A percentile compares a stretch with the other conserved stretches of the same genome.
Evolutionary conservation across 2,888 invertebrate genomes (phyloP).

Genomic region (Phorcus lineatus): DNA sequence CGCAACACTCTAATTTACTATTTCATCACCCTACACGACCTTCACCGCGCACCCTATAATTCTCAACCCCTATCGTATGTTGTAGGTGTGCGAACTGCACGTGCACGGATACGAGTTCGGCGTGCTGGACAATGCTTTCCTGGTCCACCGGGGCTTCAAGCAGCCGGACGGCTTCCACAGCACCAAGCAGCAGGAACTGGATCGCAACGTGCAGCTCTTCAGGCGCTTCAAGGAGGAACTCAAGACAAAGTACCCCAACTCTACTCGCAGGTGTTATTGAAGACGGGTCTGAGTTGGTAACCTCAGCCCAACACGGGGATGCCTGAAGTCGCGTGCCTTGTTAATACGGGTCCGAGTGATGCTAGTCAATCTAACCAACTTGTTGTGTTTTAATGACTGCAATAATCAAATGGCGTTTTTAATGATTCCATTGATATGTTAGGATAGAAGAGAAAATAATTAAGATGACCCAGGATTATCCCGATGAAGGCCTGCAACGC

Average conservation of each 20-base stretch:
- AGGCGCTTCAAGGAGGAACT: constrained; percentile 78
- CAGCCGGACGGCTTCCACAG: constrained; percentile 76
- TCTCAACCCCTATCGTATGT: constrained; percentile 34
- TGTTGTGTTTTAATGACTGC: too few species aligned
- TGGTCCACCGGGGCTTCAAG: constrained; percentile 79
- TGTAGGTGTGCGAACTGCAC: constrained; percentile 79
- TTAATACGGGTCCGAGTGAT: too few species aligned
- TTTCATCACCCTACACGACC: too few species aligned
- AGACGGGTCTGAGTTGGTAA: neutral
- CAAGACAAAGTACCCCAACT: constrained; percentile 78
- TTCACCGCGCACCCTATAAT: neutral
- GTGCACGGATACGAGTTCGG: constrained; percentile 79
- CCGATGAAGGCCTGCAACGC: too few species aligned
- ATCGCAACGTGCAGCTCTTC: constrained; percentile 77
- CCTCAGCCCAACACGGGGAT: too few species aligned
- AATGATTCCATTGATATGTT: too few species aligned
- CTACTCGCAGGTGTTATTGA: constrained; percentile 76
- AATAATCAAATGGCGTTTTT: too few species aligned
- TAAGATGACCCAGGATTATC: too few species aligned
- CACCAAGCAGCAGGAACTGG: constrained; percentile 77
- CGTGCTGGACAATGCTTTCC: constrained; percentile 79
- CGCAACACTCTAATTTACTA: too few species aligned
- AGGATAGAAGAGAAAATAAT: too few species aligned
- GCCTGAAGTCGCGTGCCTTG: too few species aligned
- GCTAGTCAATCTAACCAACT: too few species aligned